phyloP scores from a whole-genome alignment of 2,797 vertebrate genomes.

The Mus caroli region DNA sequence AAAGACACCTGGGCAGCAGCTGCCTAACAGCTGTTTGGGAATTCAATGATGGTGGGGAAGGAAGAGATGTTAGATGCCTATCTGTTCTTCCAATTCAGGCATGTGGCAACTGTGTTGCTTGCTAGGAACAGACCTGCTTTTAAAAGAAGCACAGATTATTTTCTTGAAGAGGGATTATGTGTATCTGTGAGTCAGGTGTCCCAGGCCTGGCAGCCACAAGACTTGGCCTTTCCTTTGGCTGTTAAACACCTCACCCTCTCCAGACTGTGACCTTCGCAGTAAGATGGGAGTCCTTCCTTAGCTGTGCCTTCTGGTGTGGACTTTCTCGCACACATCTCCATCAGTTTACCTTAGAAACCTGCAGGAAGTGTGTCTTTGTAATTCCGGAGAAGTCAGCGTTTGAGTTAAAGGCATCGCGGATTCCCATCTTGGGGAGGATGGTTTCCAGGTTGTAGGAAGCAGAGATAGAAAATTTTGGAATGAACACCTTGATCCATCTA shows the following conservation, averaged over 20 bases:
- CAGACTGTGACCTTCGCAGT: not conserved
- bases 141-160: not conserved
- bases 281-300: too few species aligned
- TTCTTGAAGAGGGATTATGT: not conserved
- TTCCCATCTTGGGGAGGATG: conserved; percentile 76
- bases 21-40: not conserved
- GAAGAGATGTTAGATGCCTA: not conserved
- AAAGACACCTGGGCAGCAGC: not conserved
- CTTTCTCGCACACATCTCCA: not conserved
- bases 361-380: conserved; percentile 52
- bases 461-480: conserved; percentile 80
- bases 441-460: conserved; percentile 76
- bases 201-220: not conserved
- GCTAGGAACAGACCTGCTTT: rapidly evolving
- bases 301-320: not conserved
- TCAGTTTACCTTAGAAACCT: conserved; percentile 84
- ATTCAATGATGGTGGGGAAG: not conserved
- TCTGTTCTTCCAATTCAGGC: not conserved
- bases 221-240: not conserved
- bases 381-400: conserved; percentile 80
- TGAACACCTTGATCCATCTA: conserved; percentile 69
- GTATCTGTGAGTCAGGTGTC: not conserved
- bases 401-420: conserved; percentile 65
- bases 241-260: not conserved
- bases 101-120: not conserved